These are phyloP conservation scores for Riparia riparia DNA, from an alignment of 2,113 vertebrate genomes.

Conservation along the genomic window DNA sequence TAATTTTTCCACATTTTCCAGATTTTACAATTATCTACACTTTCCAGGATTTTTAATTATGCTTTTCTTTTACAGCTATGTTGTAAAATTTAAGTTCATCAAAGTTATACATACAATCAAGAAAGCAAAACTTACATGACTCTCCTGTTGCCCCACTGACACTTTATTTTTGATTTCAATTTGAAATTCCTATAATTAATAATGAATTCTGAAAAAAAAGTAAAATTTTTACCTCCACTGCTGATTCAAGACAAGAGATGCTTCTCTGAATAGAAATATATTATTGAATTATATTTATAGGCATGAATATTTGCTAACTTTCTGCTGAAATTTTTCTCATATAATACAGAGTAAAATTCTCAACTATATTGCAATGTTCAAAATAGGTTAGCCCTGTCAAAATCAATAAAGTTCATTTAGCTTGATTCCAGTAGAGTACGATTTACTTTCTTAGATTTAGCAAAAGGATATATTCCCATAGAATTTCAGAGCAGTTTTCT, in stretches of 20 bases:
- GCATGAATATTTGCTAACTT: background rate
- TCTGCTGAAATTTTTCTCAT: background rate
- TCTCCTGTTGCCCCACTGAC: background rate
- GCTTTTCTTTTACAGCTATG: background rate
- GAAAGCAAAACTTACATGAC: background rate
- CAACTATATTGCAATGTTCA: background rate
- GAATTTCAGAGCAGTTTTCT: background rate
- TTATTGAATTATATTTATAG: background rate
- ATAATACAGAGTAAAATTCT: background rate
- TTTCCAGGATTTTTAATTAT: background rate
- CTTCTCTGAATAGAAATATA: background rate
- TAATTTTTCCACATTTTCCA: background rate
- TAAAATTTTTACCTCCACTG: background rate
- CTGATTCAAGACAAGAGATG: background rate
- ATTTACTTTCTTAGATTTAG: background rate
- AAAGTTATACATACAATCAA: background rate
- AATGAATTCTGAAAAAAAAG: background rate
- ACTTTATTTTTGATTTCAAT: background rate
- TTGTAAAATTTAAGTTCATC: background rate
- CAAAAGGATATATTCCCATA: background rate
- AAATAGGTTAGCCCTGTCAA: background rate
- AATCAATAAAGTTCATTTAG: background rate
- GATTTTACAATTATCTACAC: background rate
- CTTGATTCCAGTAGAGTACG: background rate
- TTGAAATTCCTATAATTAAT: background rate